Percentiles rank a stretch among this genome's conserved stretches.
Evolutionary conservation across 2,888 invertebrate genomes (phyloP).

Genomic region (Lucinisca nassula): DNA sequence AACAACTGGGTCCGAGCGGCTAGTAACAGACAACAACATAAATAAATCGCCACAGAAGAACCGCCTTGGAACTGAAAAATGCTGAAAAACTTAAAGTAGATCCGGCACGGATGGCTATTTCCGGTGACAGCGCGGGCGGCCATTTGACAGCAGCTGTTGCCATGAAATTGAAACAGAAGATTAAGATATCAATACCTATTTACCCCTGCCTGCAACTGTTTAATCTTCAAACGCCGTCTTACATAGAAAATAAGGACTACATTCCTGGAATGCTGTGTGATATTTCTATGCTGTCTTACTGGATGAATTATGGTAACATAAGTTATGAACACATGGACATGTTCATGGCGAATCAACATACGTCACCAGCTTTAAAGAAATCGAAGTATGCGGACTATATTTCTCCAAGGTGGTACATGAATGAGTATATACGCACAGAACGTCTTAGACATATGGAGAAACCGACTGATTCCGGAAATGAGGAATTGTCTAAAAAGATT

Average conservation of each 20-base stretch:
- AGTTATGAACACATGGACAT: conserved; percentile 74
- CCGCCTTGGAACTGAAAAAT: no score
- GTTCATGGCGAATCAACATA: conserved; percentile 75
- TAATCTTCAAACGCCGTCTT: conserved; percentile 84
- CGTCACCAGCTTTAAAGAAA: conserved; percentile 73
- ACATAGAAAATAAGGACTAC: conserved; percentile 77
- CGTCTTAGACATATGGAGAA: conserved; percentile 70
- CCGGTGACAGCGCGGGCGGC: conserved; percentile 81
- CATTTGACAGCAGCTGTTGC: conserved; percentile 78
- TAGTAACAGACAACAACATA: no score
- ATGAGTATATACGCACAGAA: conserved; percentile 73
- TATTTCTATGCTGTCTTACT: conserved; percentile 76
- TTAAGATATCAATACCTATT: conserved; percentile 76
- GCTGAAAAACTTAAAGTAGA: conserved; percentile 76
- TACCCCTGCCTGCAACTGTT: conserved; percentile 87
- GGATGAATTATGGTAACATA: conserved; percentile 77
- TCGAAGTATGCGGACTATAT: conserved; percentile 74
- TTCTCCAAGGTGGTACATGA: conserved; percentile 75
- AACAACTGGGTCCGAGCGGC: no score
- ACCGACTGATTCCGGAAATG: conserved; percentile 71
- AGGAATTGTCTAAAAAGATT: conserved; percentile 66
- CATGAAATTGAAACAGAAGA: conserved; percentile 73
- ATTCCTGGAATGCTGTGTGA: conserved; percentile 77
- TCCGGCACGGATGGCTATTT: conserved; percentile 75
- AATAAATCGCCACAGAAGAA: no score